Percentiles rank a stretch among this genome's conserved stretches.
Conservation (phyloP, 1,140 invertebrate species). For the Sitodiplosis mosellana region DNA sequence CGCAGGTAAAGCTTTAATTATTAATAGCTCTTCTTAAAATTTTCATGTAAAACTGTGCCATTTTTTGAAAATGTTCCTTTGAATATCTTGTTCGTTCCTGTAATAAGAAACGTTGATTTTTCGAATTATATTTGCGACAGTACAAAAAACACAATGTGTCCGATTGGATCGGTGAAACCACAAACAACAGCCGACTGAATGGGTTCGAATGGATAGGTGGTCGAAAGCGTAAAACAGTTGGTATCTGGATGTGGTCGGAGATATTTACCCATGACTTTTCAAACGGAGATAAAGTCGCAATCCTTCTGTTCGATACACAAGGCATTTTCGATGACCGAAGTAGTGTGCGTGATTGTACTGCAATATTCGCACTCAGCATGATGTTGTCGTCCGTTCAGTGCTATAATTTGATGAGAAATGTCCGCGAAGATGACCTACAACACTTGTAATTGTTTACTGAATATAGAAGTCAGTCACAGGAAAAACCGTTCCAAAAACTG, state of each 20-base stretch:
- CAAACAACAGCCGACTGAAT: slow-evolving; percentile 21
- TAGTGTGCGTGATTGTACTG: slow-evolving; percentile 89
- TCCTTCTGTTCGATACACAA: slow-evolving; percentile 91
- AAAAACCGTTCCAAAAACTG: slow-evolving; percentile 84
- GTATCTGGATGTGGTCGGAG: slow-evolving; percentile 90
- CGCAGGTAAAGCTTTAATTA: slow-evolving; percentile 12
- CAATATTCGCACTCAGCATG: slow-evolving; percentile 86
- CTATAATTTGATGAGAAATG: slow-evolving; percentile 88
- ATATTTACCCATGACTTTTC: slow-evolving; percentile 62
- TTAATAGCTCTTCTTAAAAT: too few relatives aligned
- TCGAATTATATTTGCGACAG: slow-evolving; percentile 32
- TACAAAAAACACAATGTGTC: background rate
- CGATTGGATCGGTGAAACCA: background rate
- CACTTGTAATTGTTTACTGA: slow-evolving; percentile 91
- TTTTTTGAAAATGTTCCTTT: too few relatives aligned
- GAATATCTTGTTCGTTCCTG: too few relatives aligned
- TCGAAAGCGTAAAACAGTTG: slow-evolving; percentile 85
- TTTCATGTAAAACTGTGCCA: too few relatives aligned
- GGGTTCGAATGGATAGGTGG: slow-evolving; percentile 90
- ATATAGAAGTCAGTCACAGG: slow-evolving; percentile 79
- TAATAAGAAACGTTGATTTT: too few relatives aligned
- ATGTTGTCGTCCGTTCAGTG: slow-evolving; percentile 95
- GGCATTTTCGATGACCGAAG: slow-evolving; percentile 94
- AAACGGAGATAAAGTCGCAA: slow-evolving; percentile 64
- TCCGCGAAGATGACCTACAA: slow-evolving; percentile 91